Base-by-base conservation (phyloP, 2,797 vertebrate genomes). In the Anableps anableps region DNA sequence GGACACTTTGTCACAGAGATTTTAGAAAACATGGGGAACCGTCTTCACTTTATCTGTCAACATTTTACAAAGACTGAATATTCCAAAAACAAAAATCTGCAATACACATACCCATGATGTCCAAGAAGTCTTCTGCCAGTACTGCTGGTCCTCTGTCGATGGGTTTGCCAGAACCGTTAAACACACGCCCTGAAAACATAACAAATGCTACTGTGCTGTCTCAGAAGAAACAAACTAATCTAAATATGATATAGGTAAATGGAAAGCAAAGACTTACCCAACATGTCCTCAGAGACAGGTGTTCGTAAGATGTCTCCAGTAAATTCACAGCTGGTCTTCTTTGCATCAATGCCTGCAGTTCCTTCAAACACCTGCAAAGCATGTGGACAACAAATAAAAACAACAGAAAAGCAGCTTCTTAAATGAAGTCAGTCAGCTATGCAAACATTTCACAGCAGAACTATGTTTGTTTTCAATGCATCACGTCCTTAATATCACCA, bases 281-380 rank as follows among this genome's bases (percentile, higher is more conserved):
- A 94, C 96, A 97, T 97, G 90, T 95, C 96, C 85, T 96, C 95
- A 13, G 93, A 96, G 77, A 97, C 97, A 2, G 97, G 97, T 26
- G 96, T 97, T 38, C 95, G 92, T 87, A 96, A 71, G 88, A 96
- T 95, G 80, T 96, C 96, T 7, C 96, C 96, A 0, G 96, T 96
- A 90, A 96, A 95, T 90, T 96, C 96, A 26, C 92, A 95, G 29
- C 94, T 92, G 0, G 95, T 97, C 93, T 96, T 96, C 94, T 96
- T 96, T 68, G 95, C 96, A 75, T 96, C 95, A 31, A 96, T 96
- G 34, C 96, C 96, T 3, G 96, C 96, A 43, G 96, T 97, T 76
- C 96, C 96, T 88, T 97, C 96, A 83, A 96, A 97, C 70, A 96
- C 96, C 94, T 97, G 83, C 11, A 7, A 19, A 45, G 36, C 36